phyloP scores from a whole-genome alignment of 2,797 vertebrate species.

The Lithobates sylvaticus region DNA sequence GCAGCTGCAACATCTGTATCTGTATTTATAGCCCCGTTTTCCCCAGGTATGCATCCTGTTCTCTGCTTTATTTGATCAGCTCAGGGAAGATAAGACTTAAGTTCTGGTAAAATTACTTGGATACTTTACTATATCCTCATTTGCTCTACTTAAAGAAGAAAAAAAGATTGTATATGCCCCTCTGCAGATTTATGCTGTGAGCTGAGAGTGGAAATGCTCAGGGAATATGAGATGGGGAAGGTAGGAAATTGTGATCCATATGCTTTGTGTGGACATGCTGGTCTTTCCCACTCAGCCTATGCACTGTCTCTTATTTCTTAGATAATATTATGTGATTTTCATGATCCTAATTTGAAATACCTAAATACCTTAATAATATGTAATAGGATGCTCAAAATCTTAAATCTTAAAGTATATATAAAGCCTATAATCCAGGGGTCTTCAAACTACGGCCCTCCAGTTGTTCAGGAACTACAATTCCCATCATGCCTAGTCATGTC shows the following conservation, averaged over 20 bases:
- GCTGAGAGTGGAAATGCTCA: constrained; percentile 44
- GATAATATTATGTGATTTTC: neutral
- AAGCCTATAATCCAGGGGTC: too few species aligned
- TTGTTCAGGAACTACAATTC: too few species aligned
- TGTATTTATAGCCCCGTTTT: constrained; percentile 28
- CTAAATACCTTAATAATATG: too few species aligned
- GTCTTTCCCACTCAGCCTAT: constrained; percentile 12
- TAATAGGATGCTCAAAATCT: too few species aligned
- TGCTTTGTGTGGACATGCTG: constrained; percentile 17
- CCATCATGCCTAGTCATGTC: too few species aligned
- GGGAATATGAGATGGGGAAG: constrained; percentile 20
- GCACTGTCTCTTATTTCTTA: constrained; percentile 20
- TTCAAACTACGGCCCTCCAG: too few species aligned
- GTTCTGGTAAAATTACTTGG: neutral
- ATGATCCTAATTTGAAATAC: neutral
- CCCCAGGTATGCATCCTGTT: constrained; percentile 31
- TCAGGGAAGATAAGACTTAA: neutral
- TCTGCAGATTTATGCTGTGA: constrained; percentile 52
- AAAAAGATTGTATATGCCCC: constrained; percentile 31
- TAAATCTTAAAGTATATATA: too few species aligned
- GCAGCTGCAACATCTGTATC: constrained; percentile 52
- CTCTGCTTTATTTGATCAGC: constrained; percentile 57
- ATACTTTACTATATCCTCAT: constrained; percentile 42
- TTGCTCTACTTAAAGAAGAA: constrained; percentile 31
- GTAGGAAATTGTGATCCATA: constrained; percentile 36